Conservation (phyloP, 2,888 invertebrate genomes). For the Drosophila koepferae region DNA sequence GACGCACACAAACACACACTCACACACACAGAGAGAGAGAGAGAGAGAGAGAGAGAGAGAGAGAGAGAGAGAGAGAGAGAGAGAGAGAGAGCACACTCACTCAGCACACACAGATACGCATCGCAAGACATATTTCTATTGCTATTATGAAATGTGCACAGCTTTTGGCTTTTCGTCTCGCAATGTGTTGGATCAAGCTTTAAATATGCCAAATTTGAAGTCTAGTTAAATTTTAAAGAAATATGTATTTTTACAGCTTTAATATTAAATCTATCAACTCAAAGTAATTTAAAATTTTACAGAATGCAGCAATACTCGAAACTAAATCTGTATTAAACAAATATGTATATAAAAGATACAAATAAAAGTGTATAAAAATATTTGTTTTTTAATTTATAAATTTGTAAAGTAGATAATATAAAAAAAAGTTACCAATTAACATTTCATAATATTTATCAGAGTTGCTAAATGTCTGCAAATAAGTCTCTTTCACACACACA, state of each 20-base stretch:
- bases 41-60: conserved; percentile 8
- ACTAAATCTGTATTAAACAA: too few relatives aligned
- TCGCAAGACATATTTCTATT: conserved; percentile 39
- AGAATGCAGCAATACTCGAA: too few relatives aligned
- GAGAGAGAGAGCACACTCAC: conserved; percentile 3
- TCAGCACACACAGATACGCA: background rate
- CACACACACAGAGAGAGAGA: conserved; percentile 3
- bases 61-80: conserved; percentile 4
- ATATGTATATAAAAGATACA: too few relatives aligned
- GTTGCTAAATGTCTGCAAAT: too few relatives aligned
- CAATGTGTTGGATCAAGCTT: background rate
- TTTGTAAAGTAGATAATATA: too few relatives aligned
- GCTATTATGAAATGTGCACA: conserved; percentile 30
- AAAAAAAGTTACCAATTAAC: too few relatives aligned
- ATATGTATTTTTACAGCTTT: background rate
- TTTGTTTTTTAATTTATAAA: too few relatives aligned
- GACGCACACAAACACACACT: conserved; percentile 4
- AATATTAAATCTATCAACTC: background rate
- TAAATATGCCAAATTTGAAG: background rate
- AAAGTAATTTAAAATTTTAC: too few relatives aligned
- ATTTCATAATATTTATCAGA: too few relatives aligned
- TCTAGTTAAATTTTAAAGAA: background rate
- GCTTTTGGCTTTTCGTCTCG: background rate
- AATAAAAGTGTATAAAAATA: too few relatives aligned
- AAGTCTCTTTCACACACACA: too few relatives aligned